phyloP scores from a whole-genome alignment of 2,113 vertebrate genomes.

The Thamnaconus septentrionalis region DNA sequence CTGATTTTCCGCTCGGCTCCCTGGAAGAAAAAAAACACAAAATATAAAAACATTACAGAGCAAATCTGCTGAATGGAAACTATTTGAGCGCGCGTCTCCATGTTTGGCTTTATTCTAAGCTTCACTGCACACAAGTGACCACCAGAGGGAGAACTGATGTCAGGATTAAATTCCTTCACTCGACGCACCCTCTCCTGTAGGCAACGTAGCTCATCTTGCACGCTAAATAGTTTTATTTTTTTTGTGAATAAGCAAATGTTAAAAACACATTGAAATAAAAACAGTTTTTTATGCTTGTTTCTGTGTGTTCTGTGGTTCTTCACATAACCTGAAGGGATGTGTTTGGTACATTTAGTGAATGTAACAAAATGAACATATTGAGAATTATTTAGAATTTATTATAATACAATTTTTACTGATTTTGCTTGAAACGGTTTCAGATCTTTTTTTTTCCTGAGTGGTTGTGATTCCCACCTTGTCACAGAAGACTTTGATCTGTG shows the following conservation, averaged over 20 bases:
- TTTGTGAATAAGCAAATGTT: no score
- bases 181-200: neutral
- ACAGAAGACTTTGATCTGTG: conserved; percentile 98
- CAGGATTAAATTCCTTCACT: conserved; percentile 11
- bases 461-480: conserved; percentile 84
- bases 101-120: conserved; percentile 1
- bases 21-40: conserved; percentile 59
- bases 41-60: neutral
- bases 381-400: no score
- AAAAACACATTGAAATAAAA: no score
- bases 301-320: no score
- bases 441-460: neutral
- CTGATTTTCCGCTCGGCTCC: conserved; percentile 97
- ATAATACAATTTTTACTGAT: no score
- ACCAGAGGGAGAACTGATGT: conserved; percentile 62
- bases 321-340: no score
- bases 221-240: no score
- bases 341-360: no score
- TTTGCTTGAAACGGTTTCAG: no score
- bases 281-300: no score
- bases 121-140: conserved; percentile 33
- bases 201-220: neutral
- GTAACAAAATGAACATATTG: no score
- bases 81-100: no score
- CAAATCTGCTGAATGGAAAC: neutral